phyloP scores from a whole-genome alignment of 2,797 vertebrate species.

The Austrolebias charrua region DNA sequence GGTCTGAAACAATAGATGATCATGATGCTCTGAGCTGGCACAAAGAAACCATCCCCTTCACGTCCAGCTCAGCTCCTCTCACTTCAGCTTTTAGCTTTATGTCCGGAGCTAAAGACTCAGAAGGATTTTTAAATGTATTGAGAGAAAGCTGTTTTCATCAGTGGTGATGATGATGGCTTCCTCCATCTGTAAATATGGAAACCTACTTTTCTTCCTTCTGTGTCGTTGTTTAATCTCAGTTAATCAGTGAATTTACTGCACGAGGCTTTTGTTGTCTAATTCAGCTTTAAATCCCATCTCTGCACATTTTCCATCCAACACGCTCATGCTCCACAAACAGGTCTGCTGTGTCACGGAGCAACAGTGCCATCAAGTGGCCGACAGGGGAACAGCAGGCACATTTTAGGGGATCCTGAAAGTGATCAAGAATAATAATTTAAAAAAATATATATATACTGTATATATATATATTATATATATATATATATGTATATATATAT shows the following conservation, averaged over 20 bases:
- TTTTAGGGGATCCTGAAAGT: slow-evolving; percentile 18
- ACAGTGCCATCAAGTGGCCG: slow-evolving; percentile 89
- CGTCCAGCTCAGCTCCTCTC: neutral
- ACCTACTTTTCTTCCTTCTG: slow-evolving; percentile 3
- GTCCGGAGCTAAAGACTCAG: neutral
- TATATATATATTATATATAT: no score
- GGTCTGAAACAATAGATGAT: neutral
- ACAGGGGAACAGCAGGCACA: slow-evolving; percentile 31
- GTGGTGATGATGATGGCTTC: slow-evolving; percentile 36
- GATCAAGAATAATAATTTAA: slow-evolving; percentile 1
- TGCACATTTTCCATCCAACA: slow-evolving; percentile 47
- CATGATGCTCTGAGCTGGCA: slow-evolving; percentile 32
- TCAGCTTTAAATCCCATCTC: slow-evolving; percentile 54
- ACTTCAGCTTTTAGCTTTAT: neutral
- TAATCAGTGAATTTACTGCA: slow-evolving; percentile 26
- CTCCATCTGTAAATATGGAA: slow-evolving; percentile 6
- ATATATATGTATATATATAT: no score
- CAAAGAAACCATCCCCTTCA: neutral
- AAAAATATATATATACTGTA: neutral
- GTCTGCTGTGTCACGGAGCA: slow-evolving; percentile 64
- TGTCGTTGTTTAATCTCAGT: slow-evolving; percentile 24
- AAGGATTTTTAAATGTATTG: slow-evolving; percentile 13
- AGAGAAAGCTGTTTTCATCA: slow-evolving; percentile 21
- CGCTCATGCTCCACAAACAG: slow-evolving; percentile 17
- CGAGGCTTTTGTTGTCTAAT: slow-evolving; percentile 55